Evolutionary conservation across 2,797 vertebrate species (phyloP), one percentile per base, ranked within the genome.

Genomic region (Catharus ustulatus): DNA sequence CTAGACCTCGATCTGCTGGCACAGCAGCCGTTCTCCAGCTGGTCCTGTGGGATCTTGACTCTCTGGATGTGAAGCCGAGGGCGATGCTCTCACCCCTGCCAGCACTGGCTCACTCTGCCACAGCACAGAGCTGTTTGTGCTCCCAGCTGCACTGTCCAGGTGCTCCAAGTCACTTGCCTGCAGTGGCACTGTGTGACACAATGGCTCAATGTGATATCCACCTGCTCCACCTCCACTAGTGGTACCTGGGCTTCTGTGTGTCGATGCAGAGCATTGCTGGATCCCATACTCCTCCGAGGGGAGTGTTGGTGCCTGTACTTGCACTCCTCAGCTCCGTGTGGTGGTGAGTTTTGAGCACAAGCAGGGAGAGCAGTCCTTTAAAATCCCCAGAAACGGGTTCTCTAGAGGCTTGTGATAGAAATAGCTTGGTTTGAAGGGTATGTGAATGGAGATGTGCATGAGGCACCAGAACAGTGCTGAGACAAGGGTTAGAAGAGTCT

Each of bases 401-500:
- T 10, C 43, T 26, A 52, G 73, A 46, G 51, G n/a, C 30, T 22
- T 32, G 51, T 71, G 51, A 21, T 11, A 62, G n/a, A 66, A 73
- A 40, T 10, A 34, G 76, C 43, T 14, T n/a, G 49, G 15, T 64
- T 45, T 21, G 66, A 38, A 24, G 13, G 15, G 46, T 8, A 0
- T 5, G 11, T 12, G 30, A 54, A 15, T 55, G 46, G 36, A 51
- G 34, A 21, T 0, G 32, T 16, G 3, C 21, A 11, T 3, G n/a
- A 29, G 72, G 49, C 67, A 84, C 66, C 59, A 82, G 29, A 69
- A 30, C 26, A 74, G 42, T 3, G 0, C 10, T 12, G 38, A 69
- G 21, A n/a, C 0, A 0, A 40, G 74, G 18, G 62, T 45, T 55
- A 5, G 7, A 40, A 40, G 76, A n/a, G 7, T 2, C 18, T 67